phyloP scores from a whole-genome alignment of 2,797 vertebrate genomes.

The Cynopterus sphinx region DNA sequence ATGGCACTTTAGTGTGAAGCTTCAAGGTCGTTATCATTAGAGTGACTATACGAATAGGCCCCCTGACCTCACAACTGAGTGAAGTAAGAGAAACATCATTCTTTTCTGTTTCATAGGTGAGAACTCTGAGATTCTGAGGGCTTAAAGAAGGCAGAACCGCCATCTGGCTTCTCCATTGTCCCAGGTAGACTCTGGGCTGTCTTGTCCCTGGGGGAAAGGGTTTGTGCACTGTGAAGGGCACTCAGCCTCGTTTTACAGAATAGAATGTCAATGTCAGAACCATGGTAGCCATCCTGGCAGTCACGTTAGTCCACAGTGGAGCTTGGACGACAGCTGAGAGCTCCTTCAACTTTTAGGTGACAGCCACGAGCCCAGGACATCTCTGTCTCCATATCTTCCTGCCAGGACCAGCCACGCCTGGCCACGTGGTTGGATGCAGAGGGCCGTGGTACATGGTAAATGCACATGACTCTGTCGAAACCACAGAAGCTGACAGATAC shows the following conservation, averaged over 20 bases:
- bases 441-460: fast-evolving
- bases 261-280: neutral
- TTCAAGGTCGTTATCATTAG: neutral
- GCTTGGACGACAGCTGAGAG: neutral
- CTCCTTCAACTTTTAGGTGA: neutral
- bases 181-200: too few species aligned
- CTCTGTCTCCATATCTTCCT: neutral
- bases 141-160: neutral
- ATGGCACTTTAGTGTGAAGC: fast-evolving
- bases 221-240: neutral
- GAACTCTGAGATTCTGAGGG: neutral
- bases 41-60: neutral
- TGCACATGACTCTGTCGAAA: neutral
- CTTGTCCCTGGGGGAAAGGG: neutral
- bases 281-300: fast-evolving
- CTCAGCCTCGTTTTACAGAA: neutral
- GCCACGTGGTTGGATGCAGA: neutral
- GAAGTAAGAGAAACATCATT: neutral
- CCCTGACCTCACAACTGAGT: neutral
- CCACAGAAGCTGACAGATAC: fast-evolving
- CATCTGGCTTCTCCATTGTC: neutral
- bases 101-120: neutral
- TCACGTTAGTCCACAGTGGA: neutral
- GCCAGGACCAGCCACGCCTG: fast-evolving
- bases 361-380: neutral